Conservation (phyloP, 1,140 invertebrate genomes). For the Drosophila albomicans region DNA sequence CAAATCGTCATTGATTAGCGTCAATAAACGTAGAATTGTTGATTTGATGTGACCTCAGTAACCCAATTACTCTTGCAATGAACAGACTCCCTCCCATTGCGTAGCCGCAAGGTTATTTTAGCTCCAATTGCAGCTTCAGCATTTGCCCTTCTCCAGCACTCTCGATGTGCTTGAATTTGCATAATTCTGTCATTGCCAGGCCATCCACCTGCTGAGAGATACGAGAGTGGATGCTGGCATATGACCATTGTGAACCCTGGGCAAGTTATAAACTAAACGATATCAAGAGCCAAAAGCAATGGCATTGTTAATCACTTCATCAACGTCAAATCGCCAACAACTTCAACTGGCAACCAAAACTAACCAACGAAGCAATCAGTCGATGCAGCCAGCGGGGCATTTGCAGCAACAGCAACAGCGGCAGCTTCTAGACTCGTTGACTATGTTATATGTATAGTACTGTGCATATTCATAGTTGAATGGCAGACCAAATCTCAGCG, state of each 20-base stretch:
- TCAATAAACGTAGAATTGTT: neutral
- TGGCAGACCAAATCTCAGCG: slow-evolving; percentile 58
- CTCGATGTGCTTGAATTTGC: slow-evolving; percentile 6
- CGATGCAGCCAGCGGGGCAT: slow-evolving; percentile 12
- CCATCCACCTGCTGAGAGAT: slow-evolving; percentile 56
- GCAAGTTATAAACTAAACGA: slow-evolving; percentile 68
- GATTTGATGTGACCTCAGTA: neutral
- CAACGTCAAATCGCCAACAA: slow-evolving; percentile 63
- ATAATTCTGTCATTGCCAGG: slow-evolving; percentile 13
- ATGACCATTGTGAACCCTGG: slow-evolving; percentile 8
- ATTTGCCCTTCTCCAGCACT: slow-evolving; percentile 12
- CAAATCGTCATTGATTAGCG: slow-evolving; percentile 25
- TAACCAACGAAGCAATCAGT: slow-evolving; percentile 39
- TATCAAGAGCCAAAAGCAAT: slow-evolving; percentile 53
- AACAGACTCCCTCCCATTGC: neutral
- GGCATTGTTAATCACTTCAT: slow-evolving; percentile 76
- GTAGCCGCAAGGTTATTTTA: slow-evolving; percentile 2
- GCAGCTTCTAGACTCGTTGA: neutral
- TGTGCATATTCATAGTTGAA: slow-evolving; percentile 10
- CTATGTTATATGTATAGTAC: neutral
- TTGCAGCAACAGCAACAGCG: too few species aligned
- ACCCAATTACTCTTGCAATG: neutral
- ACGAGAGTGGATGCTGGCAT: neutral
- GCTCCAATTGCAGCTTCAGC: slow-evolving; percentile 1
- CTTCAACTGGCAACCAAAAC: slow-evolving; percentile 4